These are phyloP conservation scores for Zaprionus obscuricornis DNA, from an alignment of 2,888 invertebrate species.

Conservation along the genomic window DNA sequence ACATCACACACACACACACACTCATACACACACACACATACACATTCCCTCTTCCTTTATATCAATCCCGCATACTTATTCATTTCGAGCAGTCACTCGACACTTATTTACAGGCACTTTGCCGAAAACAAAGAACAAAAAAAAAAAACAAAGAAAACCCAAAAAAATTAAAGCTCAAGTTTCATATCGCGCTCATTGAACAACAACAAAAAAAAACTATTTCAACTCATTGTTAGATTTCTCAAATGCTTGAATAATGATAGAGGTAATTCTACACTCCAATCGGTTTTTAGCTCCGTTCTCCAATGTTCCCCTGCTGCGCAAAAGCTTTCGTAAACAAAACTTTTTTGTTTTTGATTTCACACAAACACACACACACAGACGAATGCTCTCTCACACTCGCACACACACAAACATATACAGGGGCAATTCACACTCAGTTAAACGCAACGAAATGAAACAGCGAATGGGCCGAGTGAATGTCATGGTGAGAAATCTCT, in stretches of 20 bases:
- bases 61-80: too few species aligned
- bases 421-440: constrained; percentile 60
- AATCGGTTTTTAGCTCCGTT: constrained; percentile 21
- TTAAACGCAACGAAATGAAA: constrained; percentile 54
- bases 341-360: constrained; percentile 13
- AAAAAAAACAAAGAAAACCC: too few species aligned
- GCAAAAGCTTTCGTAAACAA: constrained; percentile 43
- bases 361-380: constrained; percentile 14
- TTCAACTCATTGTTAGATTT: constrained; percentile 23
- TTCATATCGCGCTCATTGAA: constrained; percentile 31
- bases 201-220: constrained; percentile 2
- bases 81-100: neutral
- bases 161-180: constrained; percentile 49
- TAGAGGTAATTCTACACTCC: constrained; percentile 27
- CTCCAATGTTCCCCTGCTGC: constrained; percentile 9
- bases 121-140: too few species aligned
- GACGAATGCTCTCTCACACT: constrained; percentile 3
- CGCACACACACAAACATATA: too few species aligned
- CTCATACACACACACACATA: neutral
- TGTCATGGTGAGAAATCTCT: constrained; percentile 51
- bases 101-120: too few species aligned
- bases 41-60: too few species aligned
- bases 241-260: constrained; percentile 14
- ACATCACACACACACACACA: neutral
- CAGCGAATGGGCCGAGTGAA: constrained; percentile 63